A percentile compares a stretch with the other conserved stretches of the same genome.
These are phyloP conservation scores for Mallotus villosus DNA, from an alignment of 2,797 vertebrate genomes.

Conservation along the genomic window DNA sequence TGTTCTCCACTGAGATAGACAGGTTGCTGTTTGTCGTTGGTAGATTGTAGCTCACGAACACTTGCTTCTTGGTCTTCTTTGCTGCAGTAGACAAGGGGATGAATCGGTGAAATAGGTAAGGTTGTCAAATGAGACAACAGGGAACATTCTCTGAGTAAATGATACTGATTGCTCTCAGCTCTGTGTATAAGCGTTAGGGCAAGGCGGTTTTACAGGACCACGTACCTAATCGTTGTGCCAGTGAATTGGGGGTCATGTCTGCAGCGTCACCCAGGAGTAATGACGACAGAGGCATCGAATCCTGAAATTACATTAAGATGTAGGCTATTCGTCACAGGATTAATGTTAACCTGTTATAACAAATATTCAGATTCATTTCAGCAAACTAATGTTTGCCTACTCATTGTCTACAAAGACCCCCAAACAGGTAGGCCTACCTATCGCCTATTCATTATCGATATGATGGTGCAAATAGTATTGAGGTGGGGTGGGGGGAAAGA, in stretches of 20 bases:
- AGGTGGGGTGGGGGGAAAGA: no score
- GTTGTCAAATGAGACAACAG: background rate
- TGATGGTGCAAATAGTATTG: no score
- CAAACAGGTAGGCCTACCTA: no score
- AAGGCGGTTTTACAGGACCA: background rate
- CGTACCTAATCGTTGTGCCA: constrained; percentile 89
- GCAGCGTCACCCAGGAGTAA: constrained; percentile 88
- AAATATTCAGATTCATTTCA: background rate
- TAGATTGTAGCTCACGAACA: constrained; percentile 93
- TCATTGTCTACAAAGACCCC: no score
- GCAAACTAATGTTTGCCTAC: background rate
- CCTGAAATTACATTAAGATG: constrained; percentile 69
- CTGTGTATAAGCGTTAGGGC: no score
- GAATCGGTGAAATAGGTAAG: background rate
- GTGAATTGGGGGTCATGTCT: constrained; percentile 78
- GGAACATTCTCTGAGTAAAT: background rate
- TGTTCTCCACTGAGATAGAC: constrained; percentile 86
- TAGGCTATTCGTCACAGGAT: constrained; percentile 2
- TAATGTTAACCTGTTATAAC: background rate
- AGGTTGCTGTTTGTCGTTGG: constrained; percentile 80
- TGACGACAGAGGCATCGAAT: constrained; percentile 84
- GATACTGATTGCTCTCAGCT: no score
- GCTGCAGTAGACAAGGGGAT: constrained; percentile 66
- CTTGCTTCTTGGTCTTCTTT: constrained; percentile 94
- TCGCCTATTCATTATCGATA: no score